Base-by-base conservation (phyloP, 2,797 vertebrate genomes). In the Enteromius unitaeniatus region DNA sequence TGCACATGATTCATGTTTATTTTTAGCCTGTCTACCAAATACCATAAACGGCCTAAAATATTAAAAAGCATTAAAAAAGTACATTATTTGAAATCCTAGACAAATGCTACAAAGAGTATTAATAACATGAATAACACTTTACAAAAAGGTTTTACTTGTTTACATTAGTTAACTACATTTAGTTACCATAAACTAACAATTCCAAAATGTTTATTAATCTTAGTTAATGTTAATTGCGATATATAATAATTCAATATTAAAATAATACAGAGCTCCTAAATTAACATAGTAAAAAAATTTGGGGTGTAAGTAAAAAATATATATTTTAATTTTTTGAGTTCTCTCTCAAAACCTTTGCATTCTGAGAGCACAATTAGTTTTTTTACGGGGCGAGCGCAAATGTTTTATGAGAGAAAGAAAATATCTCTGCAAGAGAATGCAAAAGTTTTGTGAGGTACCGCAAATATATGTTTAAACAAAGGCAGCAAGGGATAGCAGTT, bases 11-110 rank as follows among this genome's bases (percentile, higher is more conserved):
- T 4, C 1, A 13, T 53, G 49, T 69, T 40, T 14, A 15, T 28
- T 77, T 68, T 69, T 34, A 23, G 65, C 8, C 73, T 68, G 47
- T 55, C 13, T 42, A 42, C n/a, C 49, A 80, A 80, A 37, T 76
- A 28, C 42, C 53, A 15, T 40, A 40, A 70, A 55, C 1, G 4
- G 47, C 47, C 45, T 67, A 40, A 65, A 78, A 49, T 21, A 58
- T 58, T 11, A 10, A n/a, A 55, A 55, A n/a, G 21, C 9, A 55
- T n/a, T n/a, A n/a, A 23, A 55, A 37, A 69, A 79, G 19, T 40
- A 34, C 5, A 6, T 8, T 55, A 45, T 81, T 47, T 69, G 19
- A 55, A 55, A 45, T 55, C 6, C 3, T 23, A 45, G 3, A 45
- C 34, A 70, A 26, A 28, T 40, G 28, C 15, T 40, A 64, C 23